Percentiles rank a stretch among this genome's conserved stretches.
phyloP scores from a whole-genome alignment of 2,797 vertebrate genomes.

The Artibeus lituratus region DNA sequence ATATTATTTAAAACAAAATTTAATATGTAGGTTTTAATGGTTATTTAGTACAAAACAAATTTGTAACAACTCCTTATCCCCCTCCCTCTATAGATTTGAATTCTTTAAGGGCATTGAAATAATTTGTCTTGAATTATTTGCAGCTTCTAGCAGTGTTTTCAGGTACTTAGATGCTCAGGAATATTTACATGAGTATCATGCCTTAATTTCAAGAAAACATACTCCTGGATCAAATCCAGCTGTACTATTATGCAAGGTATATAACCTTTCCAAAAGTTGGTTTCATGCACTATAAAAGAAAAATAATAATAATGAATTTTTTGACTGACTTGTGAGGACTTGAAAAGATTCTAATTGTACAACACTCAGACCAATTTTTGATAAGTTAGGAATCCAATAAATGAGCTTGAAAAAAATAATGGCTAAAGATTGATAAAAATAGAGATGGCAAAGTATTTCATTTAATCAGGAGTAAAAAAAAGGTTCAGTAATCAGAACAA shows the following conservation, averaged over 20 bases:
- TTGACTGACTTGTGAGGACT: neutral
- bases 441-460: neutral
- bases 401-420: neutral
- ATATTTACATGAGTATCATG: neutral
- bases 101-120: neutral
- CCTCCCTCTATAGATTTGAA: neutral
- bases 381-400: neutral
- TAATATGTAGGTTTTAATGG: neutral
- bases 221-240: neutral
- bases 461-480: neutral
- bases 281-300: neutral
- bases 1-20: neutral
- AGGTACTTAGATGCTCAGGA: neutral
- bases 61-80: neutral
- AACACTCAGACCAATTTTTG: neutral
- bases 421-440: neutral
- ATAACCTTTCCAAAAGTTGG: neutral
- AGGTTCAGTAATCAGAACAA: neutral
- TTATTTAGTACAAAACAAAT: neutral
- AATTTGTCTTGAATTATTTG: neutral
- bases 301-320: neutral
- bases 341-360: neutral
- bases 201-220: neutral
- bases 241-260: neutral
- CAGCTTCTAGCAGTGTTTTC: neutral